These are phyloP conservation scores for Reticulitermes speratus DNA, from an alignment of 1,140 invertebrate genomes.

Conservation along the genomic window DNA sequence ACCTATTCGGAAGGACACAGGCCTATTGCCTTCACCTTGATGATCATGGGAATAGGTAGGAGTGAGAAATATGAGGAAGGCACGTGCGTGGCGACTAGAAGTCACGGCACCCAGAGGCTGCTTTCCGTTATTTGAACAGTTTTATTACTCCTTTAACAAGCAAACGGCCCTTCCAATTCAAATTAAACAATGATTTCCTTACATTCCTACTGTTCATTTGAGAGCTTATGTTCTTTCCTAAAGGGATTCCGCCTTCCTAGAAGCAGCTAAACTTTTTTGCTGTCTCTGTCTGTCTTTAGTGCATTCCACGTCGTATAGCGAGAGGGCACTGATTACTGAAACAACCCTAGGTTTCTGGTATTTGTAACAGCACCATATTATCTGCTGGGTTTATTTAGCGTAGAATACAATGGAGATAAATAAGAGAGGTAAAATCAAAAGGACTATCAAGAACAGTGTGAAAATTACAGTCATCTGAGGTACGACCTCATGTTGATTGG, in stretches of 20 bases:
- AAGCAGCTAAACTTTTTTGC: not conserved
- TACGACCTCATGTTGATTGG: too few relatives aligned
- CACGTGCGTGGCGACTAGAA: not conserved
- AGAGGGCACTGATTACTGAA: not conserved
- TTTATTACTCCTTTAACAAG: not conserved
- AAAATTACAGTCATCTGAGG: too few relatives aligned
- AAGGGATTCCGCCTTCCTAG: not conserved
- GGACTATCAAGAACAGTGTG: too few relatives aligned
- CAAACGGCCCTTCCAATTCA: not conserved
- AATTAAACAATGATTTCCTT: not conserved
- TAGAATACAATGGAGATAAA: too few relatives aligned
- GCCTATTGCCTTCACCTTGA: too few relatives aligned
- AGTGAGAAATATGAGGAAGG: too few relatives aligned
- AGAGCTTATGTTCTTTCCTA: not conserved
- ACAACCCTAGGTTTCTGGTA: not conserved
- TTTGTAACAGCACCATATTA: too few relatives aligned
- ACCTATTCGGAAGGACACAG: too few relatives aligned
- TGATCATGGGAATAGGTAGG: too few relatives aligned
- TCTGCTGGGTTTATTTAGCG: too few relatives aligned
- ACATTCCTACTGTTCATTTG: not conserved
- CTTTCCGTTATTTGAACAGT: not conserved
- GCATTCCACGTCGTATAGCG: not conserved
- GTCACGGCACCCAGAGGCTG: not conserved
- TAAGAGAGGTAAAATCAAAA: too few relatives aligned
- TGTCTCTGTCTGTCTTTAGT: not conserved